Base-by-base conservation (phyloP, 2,888 invertebrate genomes). In the Girardia tigrina region DNA sequence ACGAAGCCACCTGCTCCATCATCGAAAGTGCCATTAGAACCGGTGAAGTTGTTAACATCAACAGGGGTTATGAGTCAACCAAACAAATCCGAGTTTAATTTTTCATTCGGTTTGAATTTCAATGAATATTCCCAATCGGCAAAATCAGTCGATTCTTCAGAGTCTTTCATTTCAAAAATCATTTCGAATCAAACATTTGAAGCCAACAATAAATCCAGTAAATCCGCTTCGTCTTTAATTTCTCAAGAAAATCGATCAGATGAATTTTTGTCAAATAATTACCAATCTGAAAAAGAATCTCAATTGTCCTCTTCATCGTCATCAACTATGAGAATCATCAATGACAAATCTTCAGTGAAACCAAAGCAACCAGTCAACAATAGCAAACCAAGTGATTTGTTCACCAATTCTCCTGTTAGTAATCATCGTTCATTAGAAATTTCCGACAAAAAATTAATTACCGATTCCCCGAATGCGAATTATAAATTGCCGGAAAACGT, bases 21-120 rank as follows among this genome's bases (percentile, higher is more conserved):
- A 56, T 56, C n/a, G n/a, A 56, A 56, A 56, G 56, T 56, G 56
- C 56, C 56, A n/a, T 56, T 56, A n/a, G 56, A 56, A 56, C 56
- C 56, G n/a, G 56, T 56, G 4, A 56, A 56, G 23, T 56, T 56
- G n/a, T 56, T 56, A 4, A 56, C 56, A 20, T 56, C 56, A 12
- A 12, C 56, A 6, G 56, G 56, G n/a, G 56, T 56, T 6, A 56
- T 56, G 56, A 56, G 56, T 56, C n/a, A n/a, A 8, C 56, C 56
- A 20, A n/a, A 20, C n/a, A 56, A 56, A 16, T 20, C 56, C 8
- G 56, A 23, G n/a, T n/a, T n/a, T n/a, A n/a, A n/a, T n/a, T 56
- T 56, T 56, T 56, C 56, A 2, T 56, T 56, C 23, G 56, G 56
- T 56, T 56, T 56, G n/a, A 56, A 56, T 56, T 56, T 56, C 23